Conservation (phyloP, 2,113 vertebrate species). For the Acrocephalus arundinaceus region DNA sequence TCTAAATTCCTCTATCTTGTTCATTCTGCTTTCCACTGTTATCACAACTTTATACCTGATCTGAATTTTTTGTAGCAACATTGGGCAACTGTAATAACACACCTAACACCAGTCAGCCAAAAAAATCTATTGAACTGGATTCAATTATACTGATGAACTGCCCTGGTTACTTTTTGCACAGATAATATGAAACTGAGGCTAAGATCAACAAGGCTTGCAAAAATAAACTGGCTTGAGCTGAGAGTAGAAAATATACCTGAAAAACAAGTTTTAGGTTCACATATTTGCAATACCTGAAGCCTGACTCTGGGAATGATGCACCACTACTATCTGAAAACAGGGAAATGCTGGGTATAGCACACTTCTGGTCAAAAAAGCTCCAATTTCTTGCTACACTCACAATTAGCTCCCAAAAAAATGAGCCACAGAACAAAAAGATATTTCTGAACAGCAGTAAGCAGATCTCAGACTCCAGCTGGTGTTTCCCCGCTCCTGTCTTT, state of each 20-base stretch:
- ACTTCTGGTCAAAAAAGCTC: not conserved
- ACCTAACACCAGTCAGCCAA: not conserved
- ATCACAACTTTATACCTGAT: not conserved
- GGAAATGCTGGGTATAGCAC: not conserved
- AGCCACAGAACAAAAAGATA: not conserved
- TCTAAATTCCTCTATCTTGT: not conserved
- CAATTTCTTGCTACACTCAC: not conserved
- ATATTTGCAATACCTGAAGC: constrained; percentile 35
- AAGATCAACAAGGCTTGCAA: not conserved
- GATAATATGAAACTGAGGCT: not conserved
- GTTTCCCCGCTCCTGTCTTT: not conserved
- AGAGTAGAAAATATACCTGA: constrained; percentile 15
- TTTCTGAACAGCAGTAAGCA: not conserved
- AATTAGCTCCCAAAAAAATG: not conserved
- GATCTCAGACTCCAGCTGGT: not conserved
- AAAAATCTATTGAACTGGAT: not conserved
- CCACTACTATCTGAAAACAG: not conserved
- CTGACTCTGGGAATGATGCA: not conserved
- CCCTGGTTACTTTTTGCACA: not conserved
- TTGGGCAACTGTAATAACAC: not conserved
- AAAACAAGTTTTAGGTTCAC: constrained; percentile 32
- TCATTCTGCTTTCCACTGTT: not conserved
- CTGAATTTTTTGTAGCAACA: not conserved
- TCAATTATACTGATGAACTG: not conserved
- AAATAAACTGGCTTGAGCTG: not conserved